Base-by-base conservation (phyloP, 2,113 vertebrate species). In the Semnornis frantzii region DNA sequence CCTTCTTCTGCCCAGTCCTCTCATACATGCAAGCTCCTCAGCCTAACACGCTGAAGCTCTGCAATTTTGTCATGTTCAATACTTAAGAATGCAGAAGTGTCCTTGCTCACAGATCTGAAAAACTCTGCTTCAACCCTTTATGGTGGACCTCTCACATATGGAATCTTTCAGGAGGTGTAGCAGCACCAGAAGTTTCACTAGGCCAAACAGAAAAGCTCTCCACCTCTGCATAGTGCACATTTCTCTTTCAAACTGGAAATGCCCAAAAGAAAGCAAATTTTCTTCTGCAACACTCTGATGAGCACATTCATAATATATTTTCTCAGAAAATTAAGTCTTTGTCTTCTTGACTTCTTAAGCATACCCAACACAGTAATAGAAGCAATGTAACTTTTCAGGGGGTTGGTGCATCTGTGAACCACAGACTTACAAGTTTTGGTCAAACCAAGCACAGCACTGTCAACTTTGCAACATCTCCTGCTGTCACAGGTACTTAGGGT, bases 101-200 rank as follows among this genome's bases (percentile, higher is more conserved):
- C 30, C 10, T 8, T 48, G 16, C 8, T 31, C 59, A 31, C 1
- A 1, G 27, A 68, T 31, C 19, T 30, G 28, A 85, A 84, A 74
- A 52, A 11, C 24, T 33, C 34, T 24, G 7, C 8, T n/a, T 79
- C 46, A 42, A 7, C 10, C 10, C 2, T 2, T 6, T 33, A 14
- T 20, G 16, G 30, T 25, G 6, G 30, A 4, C 4, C 5, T 73
- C 59, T 66, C 1, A 2, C 1, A 77, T 16, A 18, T 0, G 2
- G 54, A 52, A 21, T 15, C 18, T 57, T 77, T 48, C 60, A 46
- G 12, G 31, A 6, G 8, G 12, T 6, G 13, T n/a, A 63, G 30
- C 33, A 68, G 30, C n/a, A 73, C n/a, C n/a, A 46, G 15, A 50
- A 85, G 9, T 31, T 89, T 48, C 60, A 18, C 30, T 27, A 33